Conservation (phyloP, 2,797 vertebrate genomes). For the Chromis chromis region DNA sequence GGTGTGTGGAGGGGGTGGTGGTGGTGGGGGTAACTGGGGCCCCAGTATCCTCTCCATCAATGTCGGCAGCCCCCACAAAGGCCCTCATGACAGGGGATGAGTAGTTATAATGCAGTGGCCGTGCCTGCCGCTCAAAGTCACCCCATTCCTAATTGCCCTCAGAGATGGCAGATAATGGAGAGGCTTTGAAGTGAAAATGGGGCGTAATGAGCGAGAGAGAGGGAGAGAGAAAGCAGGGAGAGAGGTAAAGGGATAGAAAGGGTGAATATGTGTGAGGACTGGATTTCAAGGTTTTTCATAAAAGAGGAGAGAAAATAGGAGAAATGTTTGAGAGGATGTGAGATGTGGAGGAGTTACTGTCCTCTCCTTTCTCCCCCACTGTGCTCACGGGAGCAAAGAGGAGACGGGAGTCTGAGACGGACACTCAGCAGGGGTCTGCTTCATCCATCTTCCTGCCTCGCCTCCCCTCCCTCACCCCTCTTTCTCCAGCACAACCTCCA, state of each 20-base stretch:
- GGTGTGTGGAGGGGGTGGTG: conserved; percentile 52
- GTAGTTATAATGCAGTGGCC: conserved; percentile 88
- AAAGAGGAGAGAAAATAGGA: conserved; percentile 9
- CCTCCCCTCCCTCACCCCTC: conserved; percentile 56
- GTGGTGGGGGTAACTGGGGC: conserved; percentile 38
- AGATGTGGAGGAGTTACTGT: conserved; percentile 10
- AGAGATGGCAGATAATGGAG: conserved; percentile 92
- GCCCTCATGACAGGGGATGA: conserved; percentile 89
- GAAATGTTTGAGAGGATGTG: conserved; percentile 11
- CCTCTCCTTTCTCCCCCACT: conserved; percentile 74
- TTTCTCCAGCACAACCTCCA: conserved; percentile 68
- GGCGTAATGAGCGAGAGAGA: conserved; percentile 86
- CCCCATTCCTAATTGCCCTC: conserved; percentile 94
- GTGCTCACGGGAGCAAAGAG: conserved; percentile 82
- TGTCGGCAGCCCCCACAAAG: conserved; percentile 87
- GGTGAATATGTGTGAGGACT: conserved; percentile 54
- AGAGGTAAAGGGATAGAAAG: conserved; percentile 15
- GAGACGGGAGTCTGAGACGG: conserved; percentile 87
- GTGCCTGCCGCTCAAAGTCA: conserved; percentile 91
- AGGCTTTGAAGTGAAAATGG: conserved; percentile 93
- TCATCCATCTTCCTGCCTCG: conserved; percentile 85
- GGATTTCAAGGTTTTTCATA: conserved; percentile 81
- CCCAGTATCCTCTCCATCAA: conserved; percentile 90
- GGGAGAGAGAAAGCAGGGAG: conserved; percentile 45
- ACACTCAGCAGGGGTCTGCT: conserved; percentile 85